Base-by-base conservation (phyloP, 2,888 invertebrate genomes). In the Matsumyia berberina region DNA sequence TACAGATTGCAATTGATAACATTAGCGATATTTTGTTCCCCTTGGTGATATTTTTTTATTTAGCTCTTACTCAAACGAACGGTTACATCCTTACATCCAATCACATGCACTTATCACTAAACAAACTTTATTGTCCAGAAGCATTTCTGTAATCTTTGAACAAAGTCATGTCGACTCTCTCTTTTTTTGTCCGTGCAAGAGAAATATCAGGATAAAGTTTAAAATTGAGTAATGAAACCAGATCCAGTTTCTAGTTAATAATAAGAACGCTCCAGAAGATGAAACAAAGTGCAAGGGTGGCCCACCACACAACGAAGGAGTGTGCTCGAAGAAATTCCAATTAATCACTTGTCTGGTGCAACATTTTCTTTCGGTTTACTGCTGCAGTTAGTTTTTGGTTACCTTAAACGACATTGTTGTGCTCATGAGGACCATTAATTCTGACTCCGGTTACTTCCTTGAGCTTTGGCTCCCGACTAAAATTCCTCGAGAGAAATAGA, bases 321-420 rank as follows among this genome's bases (percentile, higher is more conserved):
- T 78, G 31, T 53, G 58, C 53, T 78, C 24, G 17, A 42, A 62
- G 58, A 83, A 83, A 83, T 72, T 78, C 78, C 78, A 83, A 83
- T 83, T 83, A 78, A 83, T 83, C 83, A 83, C 67, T 83, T 83
- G 83, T 83, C 83, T 83, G 62, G 12, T 78, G 83, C 78, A 83
- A 83, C 66, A 73, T 55, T 83, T 73, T 55, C 70, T 72, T 37
- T 78, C 6, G 58, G 66, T 60, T 77, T 53, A 51, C 29, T 62
- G 12, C 29, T 49, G 77, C 81, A 77, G 67, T 62, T 67, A 78
- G 83, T 83, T 83, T 78, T 83, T 73, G 72, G 78, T 83, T 83
- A 78, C 83, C 83, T 83, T 78, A 78, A 78, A 78, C 42, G 83
- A 69, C 83, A 83, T 73, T 78, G 83, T 83, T 83, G 83, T 83